These are phyloP conservation scores for Numenius arquata DNA, from an alignment of 2,113 vertebrate species.

Conservation along the genomic window DNA sequence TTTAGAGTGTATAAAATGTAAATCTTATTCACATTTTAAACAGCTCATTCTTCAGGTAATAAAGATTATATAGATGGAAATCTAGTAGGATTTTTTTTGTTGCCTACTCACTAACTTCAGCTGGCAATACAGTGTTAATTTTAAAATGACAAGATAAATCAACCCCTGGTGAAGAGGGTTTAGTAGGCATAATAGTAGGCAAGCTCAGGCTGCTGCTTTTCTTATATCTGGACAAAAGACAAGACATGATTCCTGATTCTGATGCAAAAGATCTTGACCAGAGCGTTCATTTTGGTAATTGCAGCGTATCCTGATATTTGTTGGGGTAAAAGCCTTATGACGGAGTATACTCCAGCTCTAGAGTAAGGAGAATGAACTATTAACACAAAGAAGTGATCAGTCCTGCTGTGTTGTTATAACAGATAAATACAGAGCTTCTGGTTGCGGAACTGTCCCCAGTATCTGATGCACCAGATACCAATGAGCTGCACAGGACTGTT, in stretches of 20 bases:
- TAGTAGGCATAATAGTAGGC: neutral
- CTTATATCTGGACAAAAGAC: neutral
- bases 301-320: accelerated
- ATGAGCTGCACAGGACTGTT: neutral
- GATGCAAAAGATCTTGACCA: neutral
- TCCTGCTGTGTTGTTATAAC: neutral
- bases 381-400: neutral
- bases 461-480: neutral
- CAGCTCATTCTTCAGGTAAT: neutral
- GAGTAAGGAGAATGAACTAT: neutral
- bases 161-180: neutral
- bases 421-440: neutral
- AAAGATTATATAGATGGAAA: neutral
- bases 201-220: neutral
- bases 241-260: neutral
- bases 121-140: neutral
- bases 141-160: neutral
- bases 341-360: neutral
- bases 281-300: neutral
- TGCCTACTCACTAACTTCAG: neutral
- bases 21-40: neutral
- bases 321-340: neutral
- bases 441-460: neutral
- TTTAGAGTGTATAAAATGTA: neutral
- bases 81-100: neutral